Conservation (phyloP, 2,888 invertebrate genomes). For the Cactoblastis cactorum region DNA sequence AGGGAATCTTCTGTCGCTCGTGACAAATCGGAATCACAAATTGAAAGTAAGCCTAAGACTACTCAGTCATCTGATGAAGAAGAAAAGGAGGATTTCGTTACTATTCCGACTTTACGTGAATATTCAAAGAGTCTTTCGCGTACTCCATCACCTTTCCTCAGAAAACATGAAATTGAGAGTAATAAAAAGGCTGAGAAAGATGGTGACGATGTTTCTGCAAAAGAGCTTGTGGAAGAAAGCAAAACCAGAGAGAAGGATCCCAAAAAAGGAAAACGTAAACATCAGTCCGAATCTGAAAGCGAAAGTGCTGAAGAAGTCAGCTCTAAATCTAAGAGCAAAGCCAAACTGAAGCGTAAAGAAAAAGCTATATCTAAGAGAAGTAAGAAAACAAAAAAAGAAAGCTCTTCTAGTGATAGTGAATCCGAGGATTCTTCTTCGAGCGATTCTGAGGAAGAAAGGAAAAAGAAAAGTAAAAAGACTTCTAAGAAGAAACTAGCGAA, state of each 20-base stretch:
- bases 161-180: slow-evolving; percentile 80
- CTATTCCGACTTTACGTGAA: slow-evolving; percentile 63
- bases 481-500: slow-evolving; percentile 69
- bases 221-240: slow-evolving; percentile 67
- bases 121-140: slow-evolving; percentile 89
- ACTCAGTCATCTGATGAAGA: slow-evolving; percentile 64
- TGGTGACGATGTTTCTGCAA: slow-evolving; percentile 64
- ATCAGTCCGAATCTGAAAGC: slow-evolving; percentile 71
- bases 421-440: slow-evolving; percentile 74
- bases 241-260: slow-evolving; percentile 34
- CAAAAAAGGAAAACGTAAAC: slow-evolving; percentile 76
- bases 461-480: slow-evolving; percentile 72
- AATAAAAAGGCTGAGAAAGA: slow-evolving; percentile 66
- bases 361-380: slow-evolving; percentile 78
- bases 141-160: slow-evolving; percentile 91
- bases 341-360: slow-evolving; percentile 73
- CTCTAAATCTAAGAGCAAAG: slow-evolving; percentile 65
- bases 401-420: slow-evolving; percentile 72
- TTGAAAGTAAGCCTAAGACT: slow-evolving; percentile 48
- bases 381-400: slow-evolving; percentile 71
- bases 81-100: slow-evolving; percentile 60
- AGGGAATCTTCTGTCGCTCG: slow-evolving; percentile 66
- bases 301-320: slow-evolving; percentile 65
- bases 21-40: slow-evolving; percentile 52
- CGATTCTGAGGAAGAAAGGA: slow-evolving; percentile 72